Evolutionary conservation across 23 tunicate species (phyloP).

Genomic region (Botrylloides violaceus): DNA sequence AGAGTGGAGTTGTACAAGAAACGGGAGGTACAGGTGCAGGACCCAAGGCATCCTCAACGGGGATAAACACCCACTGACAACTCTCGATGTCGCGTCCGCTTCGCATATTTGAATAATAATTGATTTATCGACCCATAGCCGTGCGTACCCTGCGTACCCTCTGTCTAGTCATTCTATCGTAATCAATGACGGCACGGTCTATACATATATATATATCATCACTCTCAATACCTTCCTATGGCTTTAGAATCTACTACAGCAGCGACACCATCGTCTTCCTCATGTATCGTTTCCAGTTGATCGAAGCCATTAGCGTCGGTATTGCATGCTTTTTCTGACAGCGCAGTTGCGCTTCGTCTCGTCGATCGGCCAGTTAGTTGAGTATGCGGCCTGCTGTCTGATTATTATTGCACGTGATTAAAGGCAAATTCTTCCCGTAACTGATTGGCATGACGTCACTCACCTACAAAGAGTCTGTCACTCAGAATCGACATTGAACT

Average conservation of each 20-base stretch:
- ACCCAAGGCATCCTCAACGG: too few species aligned
- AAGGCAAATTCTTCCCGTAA: too few species aligned
- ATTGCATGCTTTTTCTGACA: neutral
- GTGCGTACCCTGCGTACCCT: too few species aligned
- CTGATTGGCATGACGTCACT: too few species aligned
- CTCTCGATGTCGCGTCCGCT: too few species aligned
- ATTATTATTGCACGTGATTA: neutral
- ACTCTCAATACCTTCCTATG: neutral
- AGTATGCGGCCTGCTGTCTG: conserved; percentile 9
- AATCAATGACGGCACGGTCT: too few species aligned
- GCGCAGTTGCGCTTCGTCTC: neutral
- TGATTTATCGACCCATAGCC: too few species aligned
- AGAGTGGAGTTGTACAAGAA: neutral
- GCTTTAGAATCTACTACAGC: neutral
- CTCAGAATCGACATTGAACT: conserved; percentile 13
- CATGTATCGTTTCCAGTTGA: conserved; percentile 57
- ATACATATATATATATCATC: neutral
- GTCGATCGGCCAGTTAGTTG: conserved; percentile 1
- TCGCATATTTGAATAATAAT: too few species aligned
- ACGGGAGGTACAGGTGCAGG: too few species aligned
- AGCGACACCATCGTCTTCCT: conserved; percentile 39
- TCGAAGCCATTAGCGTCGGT: conserved; percentile 18
- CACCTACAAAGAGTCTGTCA: neutral
- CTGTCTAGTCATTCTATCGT: too few species aligned
- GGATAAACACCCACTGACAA: too few species aligned